phyloP scores from a whole-genome alignment of 2,888 invertebrate genomes.

The Sarcophaga caerulescens region DNA sequence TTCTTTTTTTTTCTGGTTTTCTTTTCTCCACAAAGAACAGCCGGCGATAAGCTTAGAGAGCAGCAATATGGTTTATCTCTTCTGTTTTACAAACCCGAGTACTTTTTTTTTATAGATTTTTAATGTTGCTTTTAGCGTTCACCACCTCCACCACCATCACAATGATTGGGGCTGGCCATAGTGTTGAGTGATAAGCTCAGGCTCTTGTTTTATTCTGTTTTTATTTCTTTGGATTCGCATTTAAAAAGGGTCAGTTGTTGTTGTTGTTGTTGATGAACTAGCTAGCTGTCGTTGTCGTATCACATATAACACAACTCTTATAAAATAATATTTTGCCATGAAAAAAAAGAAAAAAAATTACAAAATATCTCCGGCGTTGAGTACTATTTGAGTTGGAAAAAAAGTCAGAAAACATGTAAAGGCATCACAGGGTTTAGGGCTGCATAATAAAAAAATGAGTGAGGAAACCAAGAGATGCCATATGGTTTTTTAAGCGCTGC shows the following conservation, averaged over 20 bases:
- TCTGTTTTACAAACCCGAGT: background rate
- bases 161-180: background rate
- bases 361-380: constrained; percentile 32
- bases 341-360: constrained; percentile 9
- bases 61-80: constrained; percentile 8
- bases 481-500: too few relatives aligned
- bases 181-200: constrained; percentile 35
- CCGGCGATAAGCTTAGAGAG: constrained; percentile 13
- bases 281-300: constrained; percentile 25
- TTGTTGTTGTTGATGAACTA: constrained; percentile 45
- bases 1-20: background rate
- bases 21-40: constrained; percentile 6
- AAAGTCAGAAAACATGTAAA: background rate
- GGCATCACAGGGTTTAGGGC: too few relatives aligned
- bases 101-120: constrained; percentile 39
- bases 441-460: constrained; percentile 19
- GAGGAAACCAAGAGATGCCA: background rate
- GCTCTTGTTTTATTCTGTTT: background rate
- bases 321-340: constrained; percentile 22
- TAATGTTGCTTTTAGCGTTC: constrained; percentile 39
- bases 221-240: constrained; percentile 12
- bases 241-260: constrained; percentile 50
- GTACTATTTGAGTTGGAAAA: too few relatives aligned
- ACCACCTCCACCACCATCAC: background rate
- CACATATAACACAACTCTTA: background rate